Evolutionary conservation across 2,888 invertebrate species (phyloP), one percentile per base, ranked within the genome.

Genomic region (Chouioia cunea): DNA sequence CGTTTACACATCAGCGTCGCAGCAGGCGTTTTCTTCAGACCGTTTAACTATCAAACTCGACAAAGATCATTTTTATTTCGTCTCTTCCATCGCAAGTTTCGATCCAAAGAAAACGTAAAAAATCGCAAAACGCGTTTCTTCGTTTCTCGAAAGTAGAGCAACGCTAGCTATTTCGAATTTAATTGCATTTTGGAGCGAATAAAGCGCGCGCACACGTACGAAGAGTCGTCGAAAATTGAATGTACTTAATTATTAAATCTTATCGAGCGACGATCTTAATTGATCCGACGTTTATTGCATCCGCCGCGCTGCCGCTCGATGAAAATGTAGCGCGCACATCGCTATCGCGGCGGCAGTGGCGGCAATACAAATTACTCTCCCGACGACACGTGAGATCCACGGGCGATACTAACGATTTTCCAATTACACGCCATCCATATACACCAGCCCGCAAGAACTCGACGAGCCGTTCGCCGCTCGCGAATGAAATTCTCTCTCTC

Each of bases 391-490:
- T 69, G 74, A 71, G 74, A 74, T 74, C 65, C 59, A 65, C 56
- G 23, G 46, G 76, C 77, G 84, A 83, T 83, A 83, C 77, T 78
- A 85, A 85, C 82, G 84, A 85, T 85, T 84, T 85, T 85, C 80
- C 83, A 84, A 84, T 85, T 84, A 82, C 76, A 80, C 79, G 79
- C 78, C 79, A 79, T 43, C n/a, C 36, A 36, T 8, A 8, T 36
- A 36, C 6, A 36, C 36, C 36, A 1, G 6, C 36, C 36, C 36
- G n/a, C n/a, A n/a, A n/a, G n/a, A n/a, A n/a, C n/a, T n/a, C n/a
- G n/a, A n/a, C n/a, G n/a, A n/a, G n/a, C n/a, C n/a, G 1, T 36
- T 3, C 36, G 1, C 36, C 10, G 6, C 36, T 10, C 36, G 36
- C 4, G 36, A 8, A 10, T 36, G 36, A 3, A 36, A 10, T 12